A percentile compares a stretch with the other conserved stretches of the same genome.
Evolutionary conservation across 1,140 invertebrate species (phyloP).

Genomic region (Drosophila leontia): DNA sequence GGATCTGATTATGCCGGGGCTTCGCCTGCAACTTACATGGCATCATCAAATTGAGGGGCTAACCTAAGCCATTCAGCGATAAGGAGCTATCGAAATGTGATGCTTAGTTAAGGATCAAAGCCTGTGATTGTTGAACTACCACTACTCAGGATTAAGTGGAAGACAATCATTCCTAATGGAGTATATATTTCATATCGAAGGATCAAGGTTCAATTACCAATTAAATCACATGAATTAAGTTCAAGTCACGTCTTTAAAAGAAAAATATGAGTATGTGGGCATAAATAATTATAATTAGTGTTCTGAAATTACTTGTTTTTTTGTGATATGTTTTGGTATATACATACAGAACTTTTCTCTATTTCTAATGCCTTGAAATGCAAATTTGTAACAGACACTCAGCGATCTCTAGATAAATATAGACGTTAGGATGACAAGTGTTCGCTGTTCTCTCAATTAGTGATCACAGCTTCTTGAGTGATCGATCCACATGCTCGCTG

Average conservation of each 20-base stretch:
- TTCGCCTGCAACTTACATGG: constrained; percentile 15
- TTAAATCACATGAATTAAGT: not conserved
- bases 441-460: constrained; percentile 5
- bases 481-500: not conserved
- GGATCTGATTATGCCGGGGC: constrained; percentile 33
- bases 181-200: not conserved
- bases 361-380: not conserved
- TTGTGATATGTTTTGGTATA: too few species aligned
- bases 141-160: not conserved
- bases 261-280: not conserved
- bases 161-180: not conserved
- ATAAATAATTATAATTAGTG: too few species aligned
- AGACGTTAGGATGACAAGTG: not conserved
- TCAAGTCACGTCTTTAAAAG: too few species aligned
- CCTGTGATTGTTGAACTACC: not conserved
- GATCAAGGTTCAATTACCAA: not conserved
- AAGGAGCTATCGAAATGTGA: constrained; percentile 2
- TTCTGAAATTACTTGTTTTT: not conserved
- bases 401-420: not conserved
- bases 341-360: too few species aligned
- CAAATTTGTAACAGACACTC: not conserved
- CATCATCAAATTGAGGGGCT: constrained; percentile 31
- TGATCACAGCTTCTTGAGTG: constrained; percentile 6
- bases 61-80: constrained; percentile 15
- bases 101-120: constrained; percentile 3